Evolutionary conservation across 2,797 vertebrate species (phyloP).

Genomic region (Coranthus polyacanthus): DNA sequence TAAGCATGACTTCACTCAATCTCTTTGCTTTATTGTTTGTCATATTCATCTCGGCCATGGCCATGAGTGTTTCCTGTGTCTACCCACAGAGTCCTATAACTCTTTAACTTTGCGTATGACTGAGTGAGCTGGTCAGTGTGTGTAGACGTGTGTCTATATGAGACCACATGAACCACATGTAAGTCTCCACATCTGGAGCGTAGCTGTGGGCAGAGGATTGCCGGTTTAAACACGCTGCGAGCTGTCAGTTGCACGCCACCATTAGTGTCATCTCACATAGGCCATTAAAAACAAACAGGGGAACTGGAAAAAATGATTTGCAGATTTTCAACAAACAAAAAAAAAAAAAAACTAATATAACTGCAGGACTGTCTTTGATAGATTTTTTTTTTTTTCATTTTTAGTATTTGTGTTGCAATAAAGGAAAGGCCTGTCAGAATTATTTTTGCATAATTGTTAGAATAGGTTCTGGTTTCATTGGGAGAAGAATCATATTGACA

Average conservation of each 20-base stretch:
- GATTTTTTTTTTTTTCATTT: no score
- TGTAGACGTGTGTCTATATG: slow-evolving; percentile 40
- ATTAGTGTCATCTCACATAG: slow-evolving; percentile 24
- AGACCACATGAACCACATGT: slow-evolving; percentile 58
- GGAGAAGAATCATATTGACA: no score
- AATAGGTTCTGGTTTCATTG: no score
- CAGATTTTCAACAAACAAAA: not conserved
- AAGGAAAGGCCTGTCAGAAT: no score
- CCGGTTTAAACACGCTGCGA: slow-evolving; percentile 41
- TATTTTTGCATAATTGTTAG: no score
- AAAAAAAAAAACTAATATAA: slow-evolving; percentile 1
- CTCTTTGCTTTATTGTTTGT: slow-evolving; percentile 55
- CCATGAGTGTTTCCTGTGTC: slow-evolving; percentile 45
- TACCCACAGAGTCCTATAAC: slow-evolving; percentile 43
- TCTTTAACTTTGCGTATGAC: slow-evolving; percentile 38
- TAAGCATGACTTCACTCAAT: slow-evolving; percentile 49
- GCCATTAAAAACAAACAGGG: slow-evolving; percentile 9
- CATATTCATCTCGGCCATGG: slow-evolving; percentile 32
- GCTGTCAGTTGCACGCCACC: slow-evolving; percentile 35
- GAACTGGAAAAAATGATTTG: not conserved
- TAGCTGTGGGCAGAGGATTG: slow-evolving; percentile 38
- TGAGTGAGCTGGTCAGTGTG: slow-evolving; percentile 39
- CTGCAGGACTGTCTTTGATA: no score
- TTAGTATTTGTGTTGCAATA: no score
- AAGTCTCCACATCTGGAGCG: slow-evolving; percentile 55